Conservation (phyloP, 2,797 vertebrate species). For the Petrocephalus schoutedeni region DNA sequence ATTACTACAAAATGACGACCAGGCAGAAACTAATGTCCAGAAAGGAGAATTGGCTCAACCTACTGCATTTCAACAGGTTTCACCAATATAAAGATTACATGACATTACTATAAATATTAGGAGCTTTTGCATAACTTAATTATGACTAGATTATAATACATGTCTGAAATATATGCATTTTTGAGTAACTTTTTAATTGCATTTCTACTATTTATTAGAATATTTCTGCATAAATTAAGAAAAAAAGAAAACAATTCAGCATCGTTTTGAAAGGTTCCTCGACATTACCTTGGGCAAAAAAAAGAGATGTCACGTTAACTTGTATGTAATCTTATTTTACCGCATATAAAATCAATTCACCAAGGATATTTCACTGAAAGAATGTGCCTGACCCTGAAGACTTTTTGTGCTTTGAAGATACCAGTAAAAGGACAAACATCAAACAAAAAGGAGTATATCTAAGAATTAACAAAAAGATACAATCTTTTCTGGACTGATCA, state of each 20-base stretch:
- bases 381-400: not conserved
- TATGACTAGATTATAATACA: not conserved
- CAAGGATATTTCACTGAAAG: constrained; percentile 12
- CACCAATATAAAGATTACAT: not conserved
- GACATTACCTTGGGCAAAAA: not conserved
- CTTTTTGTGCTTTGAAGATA: constrained; percentile 20
- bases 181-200: not conserved
- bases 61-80: not conserved
- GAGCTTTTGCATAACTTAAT: not conserved
- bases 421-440: constrained; percentile 17
- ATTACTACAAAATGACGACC: not conserved
- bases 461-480: constrained; percentile 12
- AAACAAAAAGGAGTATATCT: constrained; percentile 20
- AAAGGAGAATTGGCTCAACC: not conserved
- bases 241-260: not conserved
- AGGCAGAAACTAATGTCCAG: not conserved
- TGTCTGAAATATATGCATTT: not conserved
- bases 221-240: constrained; percentile 2
- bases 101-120: not conserved
- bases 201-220: not conserved
- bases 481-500: constrained; percentile 2
- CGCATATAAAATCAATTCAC: constrained; percentile 3
- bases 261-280: not conserved
- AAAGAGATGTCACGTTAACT: not conserved
- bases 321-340: constrained; percentile 14